Conservation (phyloP, 1,140 invertebrate species). For the Cherax destructor region DNA sequence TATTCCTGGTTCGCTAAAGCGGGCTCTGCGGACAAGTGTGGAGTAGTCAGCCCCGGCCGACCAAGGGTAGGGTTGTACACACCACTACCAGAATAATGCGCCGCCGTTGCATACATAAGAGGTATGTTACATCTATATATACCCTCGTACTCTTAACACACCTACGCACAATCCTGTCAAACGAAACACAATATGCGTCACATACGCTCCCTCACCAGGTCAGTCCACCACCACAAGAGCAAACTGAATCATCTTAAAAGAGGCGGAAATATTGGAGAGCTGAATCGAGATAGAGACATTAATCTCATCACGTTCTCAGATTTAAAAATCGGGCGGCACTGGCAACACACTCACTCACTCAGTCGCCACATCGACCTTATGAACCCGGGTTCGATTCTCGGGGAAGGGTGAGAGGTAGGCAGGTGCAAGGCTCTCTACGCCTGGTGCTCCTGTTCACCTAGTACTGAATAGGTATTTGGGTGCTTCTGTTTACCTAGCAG, state of each 20-base stretch:
- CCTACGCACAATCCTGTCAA: neutral
- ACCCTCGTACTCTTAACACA: neutral
- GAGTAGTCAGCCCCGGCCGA: no score
- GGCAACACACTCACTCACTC: conserved; percentile 30
- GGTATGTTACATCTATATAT: neutral
- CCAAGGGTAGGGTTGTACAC: neutral
- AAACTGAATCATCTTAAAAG: neutral
- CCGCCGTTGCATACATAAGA: neutral
- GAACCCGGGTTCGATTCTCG: no score
- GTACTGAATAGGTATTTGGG: no score
- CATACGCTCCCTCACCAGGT: no score
- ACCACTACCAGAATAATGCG: neutral
- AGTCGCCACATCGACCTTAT: neutral
- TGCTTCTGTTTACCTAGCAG: no score
- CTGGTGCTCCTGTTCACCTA: no score
- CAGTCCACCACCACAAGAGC: neutral
- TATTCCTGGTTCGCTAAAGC: no score
- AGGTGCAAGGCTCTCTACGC: no score
- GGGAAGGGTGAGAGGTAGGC: no score
- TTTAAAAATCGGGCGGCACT: conserved; percentile 17
- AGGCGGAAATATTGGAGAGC: conserved; percentile 25
- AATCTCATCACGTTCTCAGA: conserved; percentile 45
- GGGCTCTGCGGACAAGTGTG: no score
- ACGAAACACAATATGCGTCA: no score
- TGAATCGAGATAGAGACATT: conserved; percentile 46